A percentile compares a stretch with the other conserved stretches of the same genome.
Conservation (phyloP, 1,140 invertebrate genomes). For the Dendrolimus punctatus region DNA sequence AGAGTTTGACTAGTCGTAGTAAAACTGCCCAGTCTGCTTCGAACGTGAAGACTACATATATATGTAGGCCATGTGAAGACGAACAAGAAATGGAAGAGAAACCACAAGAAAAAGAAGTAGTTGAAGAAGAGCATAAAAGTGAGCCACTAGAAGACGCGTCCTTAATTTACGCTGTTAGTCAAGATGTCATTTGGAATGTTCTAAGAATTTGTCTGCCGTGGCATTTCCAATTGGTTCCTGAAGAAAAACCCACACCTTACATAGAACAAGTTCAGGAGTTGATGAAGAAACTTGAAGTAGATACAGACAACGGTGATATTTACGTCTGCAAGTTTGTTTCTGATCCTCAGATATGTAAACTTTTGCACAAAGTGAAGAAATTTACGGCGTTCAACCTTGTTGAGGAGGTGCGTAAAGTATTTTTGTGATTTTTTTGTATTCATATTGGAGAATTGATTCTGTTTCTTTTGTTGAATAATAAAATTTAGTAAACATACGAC, state of each 20-base stretch:
- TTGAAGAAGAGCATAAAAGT: constrained; percentile 35
- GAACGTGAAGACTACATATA: constrained; percentile 39
- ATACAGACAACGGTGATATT: constrained; percentile 53
- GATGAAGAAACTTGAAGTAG: constrained; percentile 34
- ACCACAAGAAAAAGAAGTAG: constrained; percentile 27
- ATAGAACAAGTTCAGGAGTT: constrained; percentile 28
- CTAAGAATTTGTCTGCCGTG: constrained; percentile 54
- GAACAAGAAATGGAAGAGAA: constrained; percentile 32
- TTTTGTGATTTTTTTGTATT: constrained; percentile 10
- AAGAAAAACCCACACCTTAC: constrained; percentile 35
- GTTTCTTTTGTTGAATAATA: neutral
- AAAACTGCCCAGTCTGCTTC: constrained; percentile 30
- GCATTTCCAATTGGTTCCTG: constrained; percentile 43
- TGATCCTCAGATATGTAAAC: constrained; percentile 39
- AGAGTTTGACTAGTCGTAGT: constrained; percentile 23
- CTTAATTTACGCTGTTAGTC: constrained; percentile 42
- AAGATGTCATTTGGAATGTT: constrained; percentile 54
- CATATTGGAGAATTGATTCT: neutral
- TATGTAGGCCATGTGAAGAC: constrained; percentile 45
- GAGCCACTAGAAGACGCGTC: constrained; percentile 36
- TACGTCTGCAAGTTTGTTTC: constrained; percentile 47
- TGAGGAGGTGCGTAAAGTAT: constrained; percentile 33
- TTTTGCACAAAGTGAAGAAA: constrained; percentile 51
- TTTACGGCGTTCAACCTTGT: constrained; percentile 39
- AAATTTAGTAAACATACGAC: too few relatives aligned